Base-by-base conservation (phyloP, 1,140 invertebrate species). In the Papilio polyxenes region DNA sequence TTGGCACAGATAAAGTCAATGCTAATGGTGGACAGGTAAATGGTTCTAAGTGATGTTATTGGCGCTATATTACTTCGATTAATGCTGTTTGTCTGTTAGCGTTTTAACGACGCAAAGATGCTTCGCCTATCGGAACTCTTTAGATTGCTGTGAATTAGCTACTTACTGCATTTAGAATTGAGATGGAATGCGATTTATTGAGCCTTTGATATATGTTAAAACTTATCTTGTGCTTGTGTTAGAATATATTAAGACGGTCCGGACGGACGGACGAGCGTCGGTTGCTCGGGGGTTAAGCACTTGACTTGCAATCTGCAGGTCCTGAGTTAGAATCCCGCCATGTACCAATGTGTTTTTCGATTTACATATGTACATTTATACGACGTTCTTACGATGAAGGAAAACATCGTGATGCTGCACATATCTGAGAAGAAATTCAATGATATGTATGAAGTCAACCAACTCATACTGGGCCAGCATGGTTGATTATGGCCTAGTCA, bases 1-100 rank as follows among this genome's bases (percentile, higher is more conserved):
- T 88, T 86, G 85, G 65, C 13, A 37, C 51, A 82, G 88, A 90
- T 90, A 90, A 90, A 85, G 82, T 87, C 83, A 88, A 88, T 85
- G 85, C 81, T 86, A 89, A 87, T 87, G 87, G 84, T 82, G 82
- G 79, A 81, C 65, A 72, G 65, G 65, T 72, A 72, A 72, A 72
- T 72, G 65, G 65, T 37, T 72, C 81, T 80, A 82, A 85, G 83
- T 80, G 82, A 83, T 59, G 82, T 84, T 83, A 84, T 79, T 82
- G 79, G 74, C 20, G 77, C 40, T 59, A 79, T 79, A 23, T 49
- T 77, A 10, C 77, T 51, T 74, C 23, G 75, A 81, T 82, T 80
- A 81, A 84, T 80, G 80, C 40, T 59, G 56, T 81, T 82, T 80
- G 74, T 77, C 56, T 84, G 72, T 84, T 77, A 23, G 75, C 79